Evolutionary conservation across 2,113 vertebrate species (phyloP).

Genomic region (Planiliza haematocheilus): DNA sequence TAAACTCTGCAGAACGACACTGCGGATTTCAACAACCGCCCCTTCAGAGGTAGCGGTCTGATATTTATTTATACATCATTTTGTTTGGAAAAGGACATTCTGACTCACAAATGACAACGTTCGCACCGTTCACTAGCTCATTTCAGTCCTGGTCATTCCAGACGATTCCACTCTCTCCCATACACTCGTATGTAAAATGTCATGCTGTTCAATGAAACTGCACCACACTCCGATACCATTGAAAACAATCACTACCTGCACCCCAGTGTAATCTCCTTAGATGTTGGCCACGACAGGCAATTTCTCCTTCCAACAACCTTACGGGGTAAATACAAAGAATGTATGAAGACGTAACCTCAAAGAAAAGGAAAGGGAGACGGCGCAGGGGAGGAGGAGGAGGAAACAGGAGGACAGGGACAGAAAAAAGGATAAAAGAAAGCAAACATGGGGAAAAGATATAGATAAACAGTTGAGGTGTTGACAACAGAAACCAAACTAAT

Average conservation of each 20-base stretch:
- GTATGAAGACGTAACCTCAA: constrained; percentile 3
- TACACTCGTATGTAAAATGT: constrained; percentile 37
- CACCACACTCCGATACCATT: constrained; percentile 33
- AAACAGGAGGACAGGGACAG: not conserved
- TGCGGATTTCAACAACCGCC: constrained; percentile 9
- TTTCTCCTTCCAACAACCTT: constrained; percentile 53
- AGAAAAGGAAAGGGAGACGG: not conserved
- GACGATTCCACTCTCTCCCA: constrained; percentile 25
- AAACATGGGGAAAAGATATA: not conserved
- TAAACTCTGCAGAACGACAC: constrained; percentile 23
- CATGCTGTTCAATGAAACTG: constrained; percentile 48
- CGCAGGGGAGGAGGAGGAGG: not conserved
- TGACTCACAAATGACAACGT: constrained; percentile 20
- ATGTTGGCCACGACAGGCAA: constrained; percentile 69
- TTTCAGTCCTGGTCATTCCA: constrained; percentile 40
- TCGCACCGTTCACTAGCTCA: constrained; percentile 23
- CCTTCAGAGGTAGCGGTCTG: not conserved
- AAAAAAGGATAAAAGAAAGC: not conserved
- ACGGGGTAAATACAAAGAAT: constrained; percentile 18
- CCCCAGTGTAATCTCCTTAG: constrained; percentile 48
- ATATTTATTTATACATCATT: not conserved
- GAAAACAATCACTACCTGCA: constrained; percentile 54
- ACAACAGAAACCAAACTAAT: constrained; percentile 39
- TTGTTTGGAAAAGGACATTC: not conserved
- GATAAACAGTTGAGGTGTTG: not conserved